phyloP scores from a whole-genome alignment of 2,888 invertebrate species.

The Agriopis marginaria region DNA sequence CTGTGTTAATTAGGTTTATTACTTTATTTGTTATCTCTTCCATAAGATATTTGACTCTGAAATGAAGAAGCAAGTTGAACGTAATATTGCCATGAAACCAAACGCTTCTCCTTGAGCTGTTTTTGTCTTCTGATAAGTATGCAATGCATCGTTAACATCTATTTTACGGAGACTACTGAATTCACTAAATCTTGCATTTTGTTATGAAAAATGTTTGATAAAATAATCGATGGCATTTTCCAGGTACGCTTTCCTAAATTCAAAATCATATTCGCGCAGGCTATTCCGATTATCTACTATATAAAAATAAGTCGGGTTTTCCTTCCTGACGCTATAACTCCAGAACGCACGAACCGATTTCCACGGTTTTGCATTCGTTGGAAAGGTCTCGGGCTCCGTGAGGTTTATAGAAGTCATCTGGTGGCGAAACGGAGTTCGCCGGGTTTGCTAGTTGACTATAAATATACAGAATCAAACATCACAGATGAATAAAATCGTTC shows the following conservation, averaged over 20 bases:
- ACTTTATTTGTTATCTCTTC: neutral
- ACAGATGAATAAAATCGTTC: constrained; percentile 1
- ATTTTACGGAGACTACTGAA: neutral
- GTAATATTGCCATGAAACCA: neutral
- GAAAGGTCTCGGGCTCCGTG: too few species aligned
- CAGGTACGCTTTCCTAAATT: neutral
- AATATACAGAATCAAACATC: neutral
- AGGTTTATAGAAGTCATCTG: too few species aligned
- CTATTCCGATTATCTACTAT: too few species aligned
- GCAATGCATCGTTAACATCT: neutral
- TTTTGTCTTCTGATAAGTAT: constrained; percentile 1
- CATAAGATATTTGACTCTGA: neutral
- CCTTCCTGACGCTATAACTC: too few species aligned
- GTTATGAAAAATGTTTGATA: neutral
- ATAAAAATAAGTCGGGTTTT: too few species aligned
- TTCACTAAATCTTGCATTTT: neutral
- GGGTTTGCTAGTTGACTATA: too few species aligned
- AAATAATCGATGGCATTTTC: neutral
- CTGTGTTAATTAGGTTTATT: neutral
- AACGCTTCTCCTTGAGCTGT: constrained; percentile 6
- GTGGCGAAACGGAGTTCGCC: too few species aligned
- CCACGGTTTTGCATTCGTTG: too few species aligned
- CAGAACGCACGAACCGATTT: too few species aligned
- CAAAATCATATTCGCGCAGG: neutral
- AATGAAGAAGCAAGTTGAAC: neutral